Base-by-base conservation (phyloP, 2,797 vertebrate genomes). In the Rhodeus uyekii region DNA sequence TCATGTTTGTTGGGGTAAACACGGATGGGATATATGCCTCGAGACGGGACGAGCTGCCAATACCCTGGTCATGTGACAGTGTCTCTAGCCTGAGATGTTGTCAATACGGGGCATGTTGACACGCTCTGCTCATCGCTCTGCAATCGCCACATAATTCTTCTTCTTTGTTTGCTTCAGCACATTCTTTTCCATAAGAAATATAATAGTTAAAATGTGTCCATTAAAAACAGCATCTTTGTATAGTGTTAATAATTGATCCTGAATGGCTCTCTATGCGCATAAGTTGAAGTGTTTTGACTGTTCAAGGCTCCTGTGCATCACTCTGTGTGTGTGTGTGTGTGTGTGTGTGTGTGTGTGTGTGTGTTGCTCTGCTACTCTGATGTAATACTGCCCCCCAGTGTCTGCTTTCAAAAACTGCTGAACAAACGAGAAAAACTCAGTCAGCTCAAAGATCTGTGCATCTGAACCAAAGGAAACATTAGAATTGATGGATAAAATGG, bases 11-110 rank as follows among this genome's bases (percentile, higher is more conserved):
- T 83, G 88, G 89, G 92, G 90, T 90, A 92, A 92, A 93, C 92
- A 92, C 88, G 92, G 91, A 90, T 89, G 87, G 90, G 89, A 89
- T 87, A 88, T 83, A 48, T 72, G 91, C 87, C 83, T 90, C 90
- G 89, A 88, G 88, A 92, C 89, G 81, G 89, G 93, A 94, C 90
- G 91, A 93, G 90, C 89, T 94, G 93, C 93, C 93, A 84, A 95
- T 95, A 94, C 87, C 90, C 87, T 84, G 90, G 90, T 94, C 91
- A 93, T 92, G 93, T 94, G 93, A 94, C 92, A 91, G 90, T 93
- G 93, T 93, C 93, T 89, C 84, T 71, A 19, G 83, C 86, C 87
- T 92, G 93, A 94, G 88, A 90, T 88, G 87, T 93, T 89, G 90
- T 94, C 94, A 91, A 95, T 95, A 95, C 86, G 4, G 29, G 78